Evolutionary conservation across 92 coral and sea anemone genomes (phyloP).

Genomic region (Ricordea florida): DNA sequence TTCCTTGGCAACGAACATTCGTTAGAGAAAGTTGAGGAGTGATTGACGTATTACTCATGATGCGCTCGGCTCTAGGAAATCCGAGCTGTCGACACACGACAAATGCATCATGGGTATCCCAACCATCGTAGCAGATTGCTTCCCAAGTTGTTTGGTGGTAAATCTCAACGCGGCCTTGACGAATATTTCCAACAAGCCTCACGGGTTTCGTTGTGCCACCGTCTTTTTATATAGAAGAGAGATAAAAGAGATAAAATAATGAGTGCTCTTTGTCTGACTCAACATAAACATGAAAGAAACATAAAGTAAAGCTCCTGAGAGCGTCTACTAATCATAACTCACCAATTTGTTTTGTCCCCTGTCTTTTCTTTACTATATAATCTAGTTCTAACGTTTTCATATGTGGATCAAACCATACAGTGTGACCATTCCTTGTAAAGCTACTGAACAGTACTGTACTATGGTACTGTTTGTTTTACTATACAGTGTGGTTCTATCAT

Average conservation of each 20-base stretch:
- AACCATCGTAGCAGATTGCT: constrained; percentile 55
- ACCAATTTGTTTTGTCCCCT: too few relatives aligned
- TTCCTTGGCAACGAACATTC: constrained; percentile 56
- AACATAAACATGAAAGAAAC: too few relatives aligned
- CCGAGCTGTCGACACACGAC: constrained; percentile 77
- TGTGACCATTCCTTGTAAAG: too few relatives aligned
- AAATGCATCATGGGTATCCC: constrained; percentile 77
- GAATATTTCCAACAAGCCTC: constrained; percentile 33
- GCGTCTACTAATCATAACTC: too few relatives aligned
- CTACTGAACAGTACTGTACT: too few relatives aligned
- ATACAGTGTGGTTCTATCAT: too few relatives aligned
- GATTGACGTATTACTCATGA: neutral
- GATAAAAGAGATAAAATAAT: neutral
- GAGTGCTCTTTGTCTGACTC: too few relatives aligned
- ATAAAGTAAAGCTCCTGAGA: too few relatives aligned
- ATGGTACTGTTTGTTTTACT: too few relatives aligned
- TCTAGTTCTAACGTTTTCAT: too few relatives aligned
- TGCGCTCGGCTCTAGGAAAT: constrained; percentile 32
- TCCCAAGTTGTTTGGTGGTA: constrained; percentile 51
- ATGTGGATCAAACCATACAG: too few relatives aligned
- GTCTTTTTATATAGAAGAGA: neutral
- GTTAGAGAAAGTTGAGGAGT: constrained; percentile 2
- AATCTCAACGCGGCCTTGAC: constrained; percentile 56
- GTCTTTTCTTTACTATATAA: too few relatives aligned
- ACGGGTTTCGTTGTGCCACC: constrained; percentile 56